Conservation (phyloP, 2,113 vertebrate genomes). For the Indri indri region DNA sequence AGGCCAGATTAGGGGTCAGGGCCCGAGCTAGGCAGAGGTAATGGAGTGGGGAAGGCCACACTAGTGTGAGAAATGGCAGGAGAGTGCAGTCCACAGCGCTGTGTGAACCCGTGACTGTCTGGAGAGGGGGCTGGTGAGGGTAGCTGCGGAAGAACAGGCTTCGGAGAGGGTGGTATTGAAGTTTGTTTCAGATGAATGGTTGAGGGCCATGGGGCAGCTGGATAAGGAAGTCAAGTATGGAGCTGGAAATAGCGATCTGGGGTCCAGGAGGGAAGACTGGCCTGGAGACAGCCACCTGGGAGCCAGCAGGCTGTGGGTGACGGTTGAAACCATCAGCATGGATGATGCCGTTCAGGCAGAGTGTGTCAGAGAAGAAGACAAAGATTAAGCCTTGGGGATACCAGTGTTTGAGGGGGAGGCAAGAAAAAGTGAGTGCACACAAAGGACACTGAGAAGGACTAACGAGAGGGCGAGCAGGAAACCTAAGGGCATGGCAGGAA, state of each 20-base stretch:
- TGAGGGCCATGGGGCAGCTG: not conserved
- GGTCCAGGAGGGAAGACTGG: not conserved
- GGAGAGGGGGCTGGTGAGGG: not conserved
- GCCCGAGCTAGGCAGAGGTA: not conserved
- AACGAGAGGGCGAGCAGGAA: not conserved
- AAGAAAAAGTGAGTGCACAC: not conserved
- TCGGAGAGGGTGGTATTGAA: not conserved
- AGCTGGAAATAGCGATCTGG: not conserved
- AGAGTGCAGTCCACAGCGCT: not conserved
- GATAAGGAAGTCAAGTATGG: not conserved
- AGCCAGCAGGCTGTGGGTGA: not conserved
- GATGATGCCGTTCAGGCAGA: not conserved
- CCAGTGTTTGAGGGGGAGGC: not conserved
- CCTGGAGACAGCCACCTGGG: not conserved
- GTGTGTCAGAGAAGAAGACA: not conserved
- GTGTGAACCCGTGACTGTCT: not conserved
- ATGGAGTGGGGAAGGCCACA: not conserved
- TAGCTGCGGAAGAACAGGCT: not conserved
- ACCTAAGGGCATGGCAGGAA: not conserved
- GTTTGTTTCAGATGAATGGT: not conserved
- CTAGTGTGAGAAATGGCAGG: not conserved
- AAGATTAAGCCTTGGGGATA: not conserved
- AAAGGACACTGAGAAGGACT: not conserved
- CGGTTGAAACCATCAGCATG: not conserved
- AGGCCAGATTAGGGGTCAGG: not conserved